These are phyloP conservation scores for Oscheius myriophilus DNA, from an alignment of 2,888 invertebrate species.

Conservation along the genomic window DNA sequence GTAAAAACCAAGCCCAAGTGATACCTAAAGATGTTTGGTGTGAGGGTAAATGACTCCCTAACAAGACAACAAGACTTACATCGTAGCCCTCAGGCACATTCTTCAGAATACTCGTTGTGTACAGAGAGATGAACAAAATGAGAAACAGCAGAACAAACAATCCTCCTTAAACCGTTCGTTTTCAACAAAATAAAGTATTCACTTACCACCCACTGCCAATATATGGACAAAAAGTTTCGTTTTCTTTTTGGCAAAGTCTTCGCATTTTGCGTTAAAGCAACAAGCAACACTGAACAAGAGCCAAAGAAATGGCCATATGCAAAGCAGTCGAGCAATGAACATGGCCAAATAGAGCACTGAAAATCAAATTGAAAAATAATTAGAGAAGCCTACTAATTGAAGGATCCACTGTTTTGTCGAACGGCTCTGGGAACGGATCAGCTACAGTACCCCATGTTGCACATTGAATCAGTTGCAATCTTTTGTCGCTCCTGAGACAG, in stretches of 20 bases:
- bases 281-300: constrained; percentile 17
- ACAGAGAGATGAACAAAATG: constrained; percentile 1
- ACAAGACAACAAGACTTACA: constrained; percentile 15
- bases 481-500: neutral
- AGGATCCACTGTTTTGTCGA: neutral
- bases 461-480: neutral
- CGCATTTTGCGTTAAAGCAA: constrained; percentile 14
- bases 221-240: constrained; percentile 5
- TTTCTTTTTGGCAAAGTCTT: constrained; percentile 4
- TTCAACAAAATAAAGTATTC: neutral
- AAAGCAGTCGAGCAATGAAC: constrained; percentile 5
- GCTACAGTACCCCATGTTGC: neutral
- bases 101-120: constrained; percentile 1
- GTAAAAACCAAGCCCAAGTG: constrained; percentile 23
- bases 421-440: constrained; percentile 10
- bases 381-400: constrained; percentile 10
- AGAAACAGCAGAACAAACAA: constrained; percentile 7
- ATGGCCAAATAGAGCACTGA: constrained; percentile 16
- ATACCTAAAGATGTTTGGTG: constrained; percentile 3
- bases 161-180: neutral
- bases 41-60: neutral
- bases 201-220: constrained; percentile 14
- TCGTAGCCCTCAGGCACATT: constrained; percentile 17
- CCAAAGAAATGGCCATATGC: constrained; percentile 5
- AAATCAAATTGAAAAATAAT: neutral